Conservation (phyloP, 2,113 vertebrate species). For the Pseudorectes ferrugineus region DNA sequence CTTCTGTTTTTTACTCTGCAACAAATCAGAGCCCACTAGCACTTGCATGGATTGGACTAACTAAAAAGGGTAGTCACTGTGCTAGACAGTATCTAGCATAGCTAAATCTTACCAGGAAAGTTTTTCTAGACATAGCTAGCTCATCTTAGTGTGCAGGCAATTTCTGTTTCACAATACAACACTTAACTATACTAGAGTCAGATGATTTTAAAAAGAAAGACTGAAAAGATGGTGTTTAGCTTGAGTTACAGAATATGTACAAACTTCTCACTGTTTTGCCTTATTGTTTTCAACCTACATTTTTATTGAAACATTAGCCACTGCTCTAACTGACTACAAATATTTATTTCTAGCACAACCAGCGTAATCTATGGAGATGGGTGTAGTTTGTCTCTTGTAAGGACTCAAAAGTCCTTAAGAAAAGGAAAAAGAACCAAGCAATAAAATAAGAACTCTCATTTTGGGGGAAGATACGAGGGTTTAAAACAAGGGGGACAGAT, state of each 20-base stretch:
- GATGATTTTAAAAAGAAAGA: not conserved
- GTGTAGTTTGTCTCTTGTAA: not conserved
- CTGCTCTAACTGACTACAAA: not conserved
- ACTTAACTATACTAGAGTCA: not conserved
- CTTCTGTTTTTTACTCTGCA: not conserved
- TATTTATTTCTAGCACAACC: not conserved
- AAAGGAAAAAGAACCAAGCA: not conserved
- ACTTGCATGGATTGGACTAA: not conserved
- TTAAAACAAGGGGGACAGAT: not conserved
- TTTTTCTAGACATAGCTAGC: not conserved
- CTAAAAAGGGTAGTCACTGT: not conserved
- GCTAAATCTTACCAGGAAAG: not conserved
- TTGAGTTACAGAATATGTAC: not conserved
- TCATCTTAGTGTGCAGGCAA: not conserved
- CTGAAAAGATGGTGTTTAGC: not conserved
- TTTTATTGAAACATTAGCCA: not conserved
- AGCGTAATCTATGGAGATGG: not conserved
- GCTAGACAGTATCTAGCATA: not conserved
- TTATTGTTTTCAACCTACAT: not conserved
- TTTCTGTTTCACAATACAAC: not conserved
- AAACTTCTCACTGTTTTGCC: not conserved
- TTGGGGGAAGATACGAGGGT: not conserved
- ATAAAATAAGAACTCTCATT: not conserved
- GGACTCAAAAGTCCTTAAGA: not conserved
- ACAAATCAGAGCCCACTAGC: not conserved